Conservation (phyloP, 2,113 vertebrate genomes). For the Martes martes region DNA sequence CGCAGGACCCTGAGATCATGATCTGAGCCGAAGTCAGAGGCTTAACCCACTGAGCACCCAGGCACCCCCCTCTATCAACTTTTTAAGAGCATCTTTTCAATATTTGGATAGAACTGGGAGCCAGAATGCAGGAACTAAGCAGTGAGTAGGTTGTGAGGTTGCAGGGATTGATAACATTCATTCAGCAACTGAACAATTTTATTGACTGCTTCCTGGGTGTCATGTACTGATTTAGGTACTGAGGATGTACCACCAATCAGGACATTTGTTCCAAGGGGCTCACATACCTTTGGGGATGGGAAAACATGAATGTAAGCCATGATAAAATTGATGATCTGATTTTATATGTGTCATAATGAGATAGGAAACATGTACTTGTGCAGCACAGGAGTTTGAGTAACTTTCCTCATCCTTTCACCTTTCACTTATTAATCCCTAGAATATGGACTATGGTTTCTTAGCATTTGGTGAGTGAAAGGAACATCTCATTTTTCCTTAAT, state of each 20-base stretch:
- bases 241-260: background rate
- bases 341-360: background rate
- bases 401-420: background rate
- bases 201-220: background rate
- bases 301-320: constrained; percentile 8
- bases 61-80: background rate
- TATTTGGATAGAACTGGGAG: background rate
- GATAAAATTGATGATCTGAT: background rate
- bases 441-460: background rate
- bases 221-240: background rate
- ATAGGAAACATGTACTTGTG: background rate
- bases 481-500: background rate
- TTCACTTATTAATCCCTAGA: background rate
- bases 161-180: background rate
- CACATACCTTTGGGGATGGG: background rate
- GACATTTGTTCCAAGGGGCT: background rate
- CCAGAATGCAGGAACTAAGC: background rate
- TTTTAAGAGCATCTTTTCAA: background rate
- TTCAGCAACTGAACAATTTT: background rate
- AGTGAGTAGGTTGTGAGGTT: background rate
- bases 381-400: background rate
- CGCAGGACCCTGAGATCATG: too few relatives aligned
- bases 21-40: too few relatives aligned
- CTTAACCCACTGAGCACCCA: too few relatives aligned
- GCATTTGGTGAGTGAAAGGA: background rate